These are phyloP conservation scores for Holothuria leucospilota DNA, from an alignment of 53 echinoderm and acorn worm species.

Conservation along the genomic window DNA sequence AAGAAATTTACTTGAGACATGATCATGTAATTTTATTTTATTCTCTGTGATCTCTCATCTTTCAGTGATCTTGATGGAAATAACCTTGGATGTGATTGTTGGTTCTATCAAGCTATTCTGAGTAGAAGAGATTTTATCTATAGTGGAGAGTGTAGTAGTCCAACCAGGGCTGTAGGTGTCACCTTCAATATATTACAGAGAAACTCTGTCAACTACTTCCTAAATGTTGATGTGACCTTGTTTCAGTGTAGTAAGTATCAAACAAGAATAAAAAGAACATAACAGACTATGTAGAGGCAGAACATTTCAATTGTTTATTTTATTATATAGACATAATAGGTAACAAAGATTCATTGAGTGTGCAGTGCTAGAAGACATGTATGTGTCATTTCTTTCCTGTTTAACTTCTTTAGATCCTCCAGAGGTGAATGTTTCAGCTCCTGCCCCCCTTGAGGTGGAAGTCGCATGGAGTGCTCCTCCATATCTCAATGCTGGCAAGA, in stretches of 20 bases:
- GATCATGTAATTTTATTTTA: constrained; percentile 8
- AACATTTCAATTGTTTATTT: no score
- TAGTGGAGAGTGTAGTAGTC: constrained; percentile 76
- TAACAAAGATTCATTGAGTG: no score
- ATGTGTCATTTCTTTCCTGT: no score
- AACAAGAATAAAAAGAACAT: background rate
- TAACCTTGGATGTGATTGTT: constrained; percentile 79
- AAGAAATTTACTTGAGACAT: background rate
- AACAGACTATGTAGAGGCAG: no score
- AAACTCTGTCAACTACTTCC: constrained; percentile 51
- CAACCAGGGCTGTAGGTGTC: constrained; percentile 60
- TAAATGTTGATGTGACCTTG: constrained; percentile 28
- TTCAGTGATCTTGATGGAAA: constrained; percentile 71
- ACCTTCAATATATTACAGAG: constrained; percentile 37
- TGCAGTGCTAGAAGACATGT: no score
- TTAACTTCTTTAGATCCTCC: constrained; percentile 58
- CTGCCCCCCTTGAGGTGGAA: constrained; percentile 67
- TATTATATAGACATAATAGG: no score
- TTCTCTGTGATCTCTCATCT: background rate
- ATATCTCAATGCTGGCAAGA: constrained; percentile 45
- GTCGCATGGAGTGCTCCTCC: constrained; percentile 71
- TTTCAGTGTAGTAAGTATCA: constrained; percentile 78
- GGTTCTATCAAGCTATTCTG: constrained; percentile 66
- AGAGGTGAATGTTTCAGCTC: constrained; percentile 72
- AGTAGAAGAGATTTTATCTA: constrained; percentile 45